Conservation (phyloP, 2,113 vertebrate species). For the Dipodomys ordii region DNA sequence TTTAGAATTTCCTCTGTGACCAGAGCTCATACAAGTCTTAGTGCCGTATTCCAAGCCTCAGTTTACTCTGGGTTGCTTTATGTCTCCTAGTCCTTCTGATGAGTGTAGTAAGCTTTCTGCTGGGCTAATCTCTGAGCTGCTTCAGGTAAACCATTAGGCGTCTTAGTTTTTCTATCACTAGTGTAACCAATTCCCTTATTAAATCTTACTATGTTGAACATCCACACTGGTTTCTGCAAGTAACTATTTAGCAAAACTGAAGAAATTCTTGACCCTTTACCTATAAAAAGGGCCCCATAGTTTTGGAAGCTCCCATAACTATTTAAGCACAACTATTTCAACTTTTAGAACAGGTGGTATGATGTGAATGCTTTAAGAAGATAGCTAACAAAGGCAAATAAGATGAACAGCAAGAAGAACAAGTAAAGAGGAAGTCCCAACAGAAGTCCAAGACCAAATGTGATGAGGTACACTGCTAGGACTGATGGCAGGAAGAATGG, state of each 20-base stretch:
- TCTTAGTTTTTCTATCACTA: constrained; percentile 5
- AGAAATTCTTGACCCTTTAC: not conserved
- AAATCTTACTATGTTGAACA: constrained; percentile 39
- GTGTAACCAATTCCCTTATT: constrained; percentile 53
- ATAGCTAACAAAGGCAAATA: not conserved
- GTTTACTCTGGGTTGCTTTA: not conserved
- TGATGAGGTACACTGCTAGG: not conserved
- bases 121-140: not conserved
- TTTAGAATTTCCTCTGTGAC: not conserved
- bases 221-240: not conserved
- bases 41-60: not conserved
- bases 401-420: not conserved
- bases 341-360: not conserved
- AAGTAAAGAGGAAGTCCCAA: not conserved
- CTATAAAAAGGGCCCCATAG: not conserved
- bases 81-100: not conserved
- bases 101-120: not conserved
- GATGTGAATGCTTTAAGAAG: not conserved
- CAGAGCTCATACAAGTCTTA: not conserved
- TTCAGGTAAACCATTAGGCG: not conserved
- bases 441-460: not conserved
- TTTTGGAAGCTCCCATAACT: not conserved
- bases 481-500: constrained; percentile 11
- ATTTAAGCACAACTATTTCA: not conserved
- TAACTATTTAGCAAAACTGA: constrained; percentile 29